phyloP scores from a whole-genome alignment of 2,797 vertebrate species.

The Danio tinwini region DNA sequence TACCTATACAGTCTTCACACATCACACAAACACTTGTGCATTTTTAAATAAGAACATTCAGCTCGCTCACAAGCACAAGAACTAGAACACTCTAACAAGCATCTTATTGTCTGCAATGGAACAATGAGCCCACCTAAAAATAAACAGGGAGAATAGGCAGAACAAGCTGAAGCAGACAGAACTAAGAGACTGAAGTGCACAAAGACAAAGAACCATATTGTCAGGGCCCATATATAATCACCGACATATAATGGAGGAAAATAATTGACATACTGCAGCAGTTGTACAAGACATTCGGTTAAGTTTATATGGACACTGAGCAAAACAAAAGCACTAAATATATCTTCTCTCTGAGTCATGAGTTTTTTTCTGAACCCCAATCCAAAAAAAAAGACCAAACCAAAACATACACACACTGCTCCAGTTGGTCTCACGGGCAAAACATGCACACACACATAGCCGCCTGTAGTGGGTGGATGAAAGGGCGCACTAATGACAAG shows the following conservation, averaged over 20 bases:
- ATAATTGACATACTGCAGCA: conserved; percentile 4
- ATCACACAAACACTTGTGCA: conserved; percentile 11
- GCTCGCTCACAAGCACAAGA: background rate
- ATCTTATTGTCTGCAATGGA: conserved; percentile 38
- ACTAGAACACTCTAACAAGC: conserved; percentile 42
- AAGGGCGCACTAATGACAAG: conserved; percentile 75
- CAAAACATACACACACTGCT: conserved; percentile 24
- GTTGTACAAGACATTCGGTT: conserved; percentile 19
- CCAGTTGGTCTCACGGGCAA: conserved; percentile 14
- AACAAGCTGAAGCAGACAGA: conserved; percentile 31
- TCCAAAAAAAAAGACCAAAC: conserved; percentile 27
- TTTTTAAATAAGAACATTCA: conserved; percentile 6
- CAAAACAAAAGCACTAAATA: conserved; percentile 25
- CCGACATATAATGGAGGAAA: background rate
- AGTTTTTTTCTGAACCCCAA: conserved; percentile 30
- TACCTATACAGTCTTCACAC: background rate
- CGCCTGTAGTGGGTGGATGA: conserved; percentile 55
- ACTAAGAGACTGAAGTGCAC: background rate
- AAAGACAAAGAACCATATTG: background rate
- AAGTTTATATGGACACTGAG: conserved; percentile 10
- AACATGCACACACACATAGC: conserved; percentile 48
- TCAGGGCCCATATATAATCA: conserved; percentile 2
- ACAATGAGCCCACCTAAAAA: conserved; percentile 40
- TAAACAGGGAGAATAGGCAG: conserved; percentile 19
- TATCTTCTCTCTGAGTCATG: conserved; percentile 45